phyloP scores from a whole-genome alignment of 2,888 invertebrate genomes.

The Brenthis hecate region DNA sequence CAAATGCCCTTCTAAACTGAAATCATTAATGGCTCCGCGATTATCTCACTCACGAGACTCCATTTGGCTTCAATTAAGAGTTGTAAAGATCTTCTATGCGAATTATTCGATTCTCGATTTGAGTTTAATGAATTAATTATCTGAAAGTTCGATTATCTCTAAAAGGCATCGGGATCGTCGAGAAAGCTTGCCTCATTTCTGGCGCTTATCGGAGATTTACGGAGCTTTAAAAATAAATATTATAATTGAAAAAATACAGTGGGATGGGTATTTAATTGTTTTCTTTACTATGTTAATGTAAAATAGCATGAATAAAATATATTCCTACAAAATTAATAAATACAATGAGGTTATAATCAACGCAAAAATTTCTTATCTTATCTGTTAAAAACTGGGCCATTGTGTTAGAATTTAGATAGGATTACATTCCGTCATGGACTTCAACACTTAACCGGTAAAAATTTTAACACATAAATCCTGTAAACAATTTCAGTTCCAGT shows the following conservation, averaged over 20 bases:
- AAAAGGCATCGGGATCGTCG: slow-evolving; percentile 47
- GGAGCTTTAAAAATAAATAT: slow-evolving; percentile 13
- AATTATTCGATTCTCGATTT: slow-evolving; percentile 69
- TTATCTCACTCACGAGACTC: slow-evolving; percentile 79
- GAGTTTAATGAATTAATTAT: slow-evolving; percentile 73
- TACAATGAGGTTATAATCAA: too few species aligned
- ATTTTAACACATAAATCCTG: slow-evolving; percentile 67
- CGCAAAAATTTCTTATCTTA: too few species aligned
- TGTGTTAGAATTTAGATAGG: neutral
- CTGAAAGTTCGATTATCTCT: slow-evolving; percentile 48
- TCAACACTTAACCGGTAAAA: slow-evolving; percentile 50
- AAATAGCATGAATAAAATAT: too few species aligned
- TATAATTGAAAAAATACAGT: slow-evolving; percentile 11
- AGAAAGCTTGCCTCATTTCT: slow-evolving; percentile 34
- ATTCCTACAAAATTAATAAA: neutral
- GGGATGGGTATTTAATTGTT: neutral
- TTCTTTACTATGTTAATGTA: neutral
- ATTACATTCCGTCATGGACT: slow-evolving; percentile 27
- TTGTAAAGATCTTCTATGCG: slow-evolving; percentile 75
- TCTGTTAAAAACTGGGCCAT: too few species aligned
- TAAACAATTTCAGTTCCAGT: slow-evolving; percentile 58
- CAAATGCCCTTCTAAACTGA: slow-evolving; percentile 74
- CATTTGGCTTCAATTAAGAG: slow-evolving; percentile 75
- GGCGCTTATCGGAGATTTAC: slow-evolving; percentile 34
- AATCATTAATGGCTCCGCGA: slow-evolving; percentile 75